phyloP scores from a whole-genome alignment of 2,113 vertebrate species.

The Regulus satrapa region DNA sequence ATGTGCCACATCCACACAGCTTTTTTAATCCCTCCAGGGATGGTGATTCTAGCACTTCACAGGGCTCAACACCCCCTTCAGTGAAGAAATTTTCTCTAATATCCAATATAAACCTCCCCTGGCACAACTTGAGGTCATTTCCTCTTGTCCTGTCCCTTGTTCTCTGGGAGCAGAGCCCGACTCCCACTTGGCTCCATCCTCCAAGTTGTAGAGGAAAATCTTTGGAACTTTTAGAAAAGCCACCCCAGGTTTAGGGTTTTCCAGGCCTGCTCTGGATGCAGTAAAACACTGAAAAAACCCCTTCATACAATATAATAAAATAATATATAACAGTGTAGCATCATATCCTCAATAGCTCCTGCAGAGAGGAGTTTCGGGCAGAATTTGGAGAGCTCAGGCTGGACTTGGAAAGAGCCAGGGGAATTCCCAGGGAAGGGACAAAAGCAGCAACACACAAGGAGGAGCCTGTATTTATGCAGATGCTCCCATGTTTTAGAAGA shows the following conservation, averaged over 20 bases:
- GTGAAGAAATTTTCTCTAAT: too few relatives aligned
- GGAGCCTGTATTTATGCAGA: background rate
- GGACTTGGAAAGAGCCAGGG: background rate
- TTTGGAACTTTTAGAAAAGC: background rate
- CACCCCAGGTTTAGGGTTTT: background rate
- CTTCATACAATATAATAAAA: background rate
- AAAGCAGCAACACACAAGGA: background rate
- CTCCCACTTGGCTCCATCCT: background rate
- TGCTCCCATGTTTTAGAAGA: background rate
- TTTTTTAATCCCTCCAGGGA: background rate
- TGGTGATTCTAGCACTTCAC: background rate
- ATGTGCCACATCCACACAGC: rapidly evolving
- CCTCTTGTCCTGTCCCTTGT: background rate
- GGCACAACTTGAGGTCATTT: background rate
- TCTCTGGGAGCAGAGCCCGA: rapidly evolving
- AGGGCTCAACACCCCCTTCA: background rate
- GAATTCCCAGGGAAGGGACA: background rate
- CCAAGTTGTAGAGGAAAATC: background rate
- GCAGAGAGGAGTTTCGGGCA: background rate
- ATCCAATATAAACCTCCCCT: background rate
- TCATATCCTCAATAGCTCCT: background rate
- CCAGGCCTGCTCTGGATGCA: background rate
- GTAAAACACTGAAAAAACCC: background rate
- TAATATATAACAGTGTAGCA: background rate
- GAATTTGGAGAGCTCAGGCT: background rate